Evolutionary conservation across 2,113 vertebrate species (phyloP).

Genomic region (Sturnus vulgaris): DNA sequence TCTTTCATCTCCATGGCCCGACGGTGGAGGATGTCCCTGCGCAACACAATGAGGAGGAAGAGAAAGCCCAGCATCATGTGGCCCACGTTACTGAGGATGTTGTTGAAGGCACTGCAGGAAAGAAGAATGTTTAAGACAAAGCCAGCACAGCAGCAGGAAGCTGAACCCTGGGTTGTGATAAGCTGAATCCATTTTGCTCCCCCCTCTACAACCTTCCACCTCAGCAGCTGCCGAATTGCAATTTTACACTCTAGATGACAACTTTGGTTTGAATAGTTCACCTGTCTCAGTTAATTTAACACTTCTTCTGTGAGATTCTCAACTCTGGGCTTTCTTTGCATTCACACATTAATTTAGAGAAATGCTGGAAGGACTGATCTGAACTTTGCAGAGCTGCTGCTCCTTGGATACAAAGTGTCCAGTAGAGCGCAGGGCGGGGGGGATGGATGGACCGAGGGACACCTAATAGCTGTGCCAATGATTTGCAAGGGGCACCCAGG

Average conservation of each 20-base stretch:
- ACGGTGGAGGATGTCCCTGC: slow-evolving; percentile 73
- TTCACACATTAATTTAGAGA: not conserved
- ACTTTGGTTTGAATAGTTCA: not conserved
- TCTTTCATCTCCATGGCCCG: slow-evolving; percentile 75
- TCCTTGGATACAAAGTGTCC: not conserved
- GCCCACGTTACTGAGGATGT: slow-evolving; percentile 81
- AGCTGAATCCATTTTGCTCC: not conserved
- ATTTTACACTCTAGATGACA: not conserved
- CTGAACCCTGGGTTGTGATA: not conserved
- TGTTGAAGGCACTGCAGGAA: slow-evolving; percentile 77
- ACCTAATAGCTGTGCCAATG: accelerated
- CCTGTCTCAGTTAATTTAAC: not conserved
- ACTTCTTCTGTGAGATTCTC: not conserved
- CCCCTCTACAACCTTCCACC: not conserved
- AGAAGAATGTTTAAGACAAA: not conserved
- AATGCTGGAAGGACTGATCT: not conserved
- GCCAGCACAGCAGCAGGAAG: not conserved
- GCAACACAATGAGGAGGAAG: slow-evolving; percentile 79
- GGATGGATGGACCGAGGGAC: too few species aligned
- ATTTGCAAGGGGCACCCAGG: not conserved
- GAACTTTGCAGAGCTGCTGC: not conserved
- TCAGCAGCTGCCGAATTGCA: not conserved
- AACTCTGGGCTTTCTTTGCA: not conserved
- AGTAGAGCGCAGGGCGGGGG: not conserved
- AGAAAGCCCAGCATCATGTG: slow-evolving; percentile 79